Evolutionary conservation across 2,113 vertebrate genomes (phyloP).

Genomic region (Chiloscyllium plagiosum): DNA sequence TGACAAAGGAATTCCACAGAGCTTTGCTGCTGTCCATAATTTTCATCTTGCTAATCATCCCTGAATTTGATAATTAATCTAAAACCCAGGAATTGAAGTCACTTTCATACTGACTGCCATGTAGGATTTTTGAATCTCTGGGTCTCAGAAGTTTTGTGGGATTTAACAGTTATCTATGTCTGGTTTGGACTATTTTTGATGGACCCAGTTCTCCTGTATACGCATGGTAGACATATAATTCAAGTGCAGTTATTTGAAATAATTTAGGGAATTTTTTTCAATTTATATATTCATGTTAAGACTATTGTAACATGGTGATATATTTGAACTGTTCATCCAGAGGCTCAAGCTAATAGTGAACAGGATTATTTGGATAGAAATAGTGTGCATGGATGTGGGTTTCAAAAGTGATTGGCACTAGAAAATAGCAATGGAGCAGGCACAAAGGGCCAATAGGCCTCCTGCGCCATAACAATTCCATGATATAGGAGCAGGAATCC

Average conservation of each 20-base stretch:
- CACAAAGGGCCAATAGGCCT: too few species aligned
- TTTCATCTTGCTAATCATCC: neutral
- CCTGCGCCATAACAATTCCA: too few species aligned
- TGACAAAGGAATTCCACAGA: neutral
- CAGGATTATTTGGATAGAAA: too few species aligned
- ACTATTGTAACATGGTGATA: too few species aligned
- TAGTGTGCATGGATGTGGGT: too few species aligned
- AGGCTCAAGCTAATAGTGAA: too few species aligned
- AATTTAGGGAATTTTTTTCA: too few species aligned
- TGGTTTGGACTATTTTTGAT: neutral
- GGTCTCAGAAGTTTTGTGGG: neutral
- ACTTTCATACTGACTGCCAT: neutral
- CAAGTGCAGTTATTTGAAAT: neutral
- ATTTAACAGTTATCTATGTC: neutral
- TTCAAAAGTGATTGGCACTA: too few species aligned
- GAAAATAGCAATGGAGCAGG: too few species aligned
- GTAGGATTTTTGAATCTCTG: neutral
- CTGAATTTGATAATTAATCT: neutral
- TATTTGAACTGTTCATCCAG: too few species aligned
- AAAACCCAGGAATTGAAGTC: neutral
- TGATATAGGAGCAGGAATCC: neutral
- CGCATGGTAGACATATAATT: neutral
- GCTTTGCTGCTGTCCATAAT: neutral
- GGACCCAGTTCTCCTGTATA: neutral
- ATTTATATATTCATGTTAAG: too few species aligned